Percentiles rank a stretch among this genome's conserved stretches.
phyloP scores from a whole-genome alignment of 2,113 vertebrate genomes.

The Pollimyrus isidori region DNA sequence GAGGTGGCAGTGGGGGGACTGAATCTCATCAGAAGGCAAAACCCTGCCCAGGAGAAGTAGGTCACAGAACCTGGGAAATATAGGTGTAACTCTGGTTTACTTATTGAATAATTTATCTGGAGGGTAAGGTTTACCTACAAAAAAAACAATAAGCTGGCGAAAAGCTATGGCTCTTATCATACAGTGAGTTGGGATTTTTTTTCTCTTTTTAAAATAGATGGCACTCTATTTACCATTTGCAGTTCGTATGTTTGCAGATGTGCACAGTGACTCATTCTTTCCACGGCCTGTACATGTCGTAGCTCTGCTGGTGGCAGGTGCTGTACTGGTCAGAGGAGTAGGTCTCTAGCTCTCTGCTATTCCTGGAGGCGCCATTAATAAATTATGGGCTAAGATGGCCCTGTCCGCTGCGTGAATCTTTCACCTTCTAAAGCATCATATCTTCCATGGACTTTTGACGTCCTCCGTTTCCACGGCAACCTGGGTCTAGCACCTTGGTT shows the following conservation, averaged over 20 bases:
- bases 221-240: neutral
- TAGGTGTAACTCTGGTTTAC: neutral
- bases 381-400: neutral
- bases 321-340: neutral
- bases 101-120: neutral
- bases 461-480: conserved; percentile 61
- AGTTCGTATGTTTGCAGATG: neutral
- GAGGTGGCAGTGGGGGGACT: neutral
- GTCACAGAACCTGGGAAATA: neutral
- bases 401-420: neutral
- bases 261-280: neutral
- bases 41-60: neutral
- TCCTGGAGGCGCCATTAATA: neutral
- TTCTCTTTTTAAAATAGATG: neutral
- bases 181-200: neutral
- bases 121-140: neutral
- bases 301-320: neutral
- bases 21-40: neutral
- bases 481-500: conserved; percentile 38
- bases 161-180: neutral
- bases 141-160: neutral
- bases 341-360: neutral
- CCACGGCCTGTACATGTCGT: neutral
- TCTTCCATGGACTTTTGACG: conserved; percentile 6
- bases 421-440: conserved; percentile 19